Percentiles rank a stretch among this genome's conserved stretches.
phyloP scores from a whole-genome alignment of 2,797 vertebrate genomes.

The Vireo griseus region DNA sequence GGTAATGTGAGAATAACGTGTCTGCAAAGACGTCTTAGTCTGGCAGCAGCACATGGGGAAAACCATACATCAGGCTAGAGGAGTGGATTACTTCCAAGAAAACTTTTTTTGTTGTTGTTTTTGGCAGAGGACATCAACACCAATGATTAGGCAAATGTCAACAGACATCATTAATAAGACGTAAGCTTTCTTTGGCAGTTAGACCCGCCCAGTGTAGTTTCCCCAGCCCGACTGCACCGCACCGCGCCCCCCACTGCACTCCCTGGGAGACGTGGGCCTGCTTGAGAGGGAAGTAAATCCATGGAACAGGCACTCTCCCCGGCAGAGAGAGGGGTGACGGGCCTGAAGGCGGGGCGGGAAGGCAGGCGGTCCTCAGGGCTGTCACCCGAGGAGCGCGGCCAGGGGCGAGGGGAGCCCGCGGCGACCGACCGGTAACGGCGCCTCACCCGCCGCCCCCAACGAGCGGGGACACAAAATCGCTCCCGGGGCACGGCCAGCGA shows the following conservation, averaged over 20 bases:
- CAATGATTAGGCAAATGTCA: not conserved
- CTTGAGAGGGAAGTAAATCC: fast-evolving
- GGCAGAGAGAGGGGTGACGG: fast-evolving
- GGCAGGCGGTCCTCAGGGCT: not conserved
- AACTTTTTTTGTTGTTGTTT: not conserved
- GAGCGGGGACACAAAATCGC: not conserved
- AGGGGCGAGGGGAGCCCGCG: not conserved
- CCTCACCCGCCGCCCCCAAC: not conserved
- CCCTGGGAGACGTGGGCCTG: fast-evolving
- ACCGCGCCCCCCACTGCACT: fast-evolving
- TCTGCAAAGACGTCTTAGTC: not conserved
- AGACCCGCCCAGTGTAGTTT: fast-evolving
- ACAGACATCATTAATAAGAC: fast-evolving
- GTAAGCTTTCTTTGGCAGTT: not conserved
- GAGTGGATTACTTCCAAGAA: not conserved
- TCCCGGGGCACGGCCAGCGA: not conserved
- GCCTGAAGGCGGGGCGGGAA: not conserved
- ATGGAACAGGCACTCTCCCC: fast-evolving
- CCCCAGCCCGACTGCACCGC: not conserved
- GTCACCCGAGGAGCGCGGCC: not conserved
- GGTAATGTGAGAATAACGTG: not conserved
- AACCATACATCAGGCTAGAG: not conserved
- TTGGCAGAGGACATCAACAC: fast-evolving
- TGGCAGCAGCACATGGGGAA: not conserved
- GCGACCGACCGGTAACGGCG: not conserved